These are phyloP conservation scores for Nesidiocoris tenuis DNA, from an alignment of 2,888 invertebrate genomes.

Conservation along the genomic window DNA sequence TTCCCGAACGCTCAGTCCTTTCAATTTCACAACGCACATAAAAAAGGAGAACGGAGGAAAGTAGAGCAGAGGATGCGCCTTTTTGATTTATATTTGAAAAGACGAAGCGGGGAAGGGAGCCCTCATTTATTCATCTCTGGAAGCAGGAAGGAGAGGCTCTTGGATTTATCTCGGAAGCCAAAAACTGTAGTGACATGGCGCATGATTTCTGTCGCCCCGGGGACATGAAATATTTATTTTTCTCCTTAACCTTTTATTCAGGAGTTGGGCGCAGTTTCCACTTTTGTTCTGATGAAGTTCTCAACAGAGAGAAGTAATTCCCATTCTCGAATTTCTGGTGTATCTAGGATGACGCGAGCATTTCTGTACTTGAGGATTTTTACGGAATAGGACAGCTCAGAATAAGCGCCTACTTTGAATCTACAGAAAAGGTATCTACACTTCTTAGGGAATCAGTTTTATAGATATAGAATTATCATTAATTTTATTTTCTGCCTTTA, in stretches of 20 bases:
- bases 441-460: too few species aligned
- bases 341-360: too few species aligned
- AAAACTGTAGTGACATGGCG: conserved; percentile 34
- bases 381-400: too few species aligned
- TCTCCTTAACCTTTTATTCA: conserved; percentile 18
- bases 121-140: conserved; percentile 31
- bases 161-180: conserved; percentile 35
- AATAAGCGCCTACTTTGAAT: too few species aligned
- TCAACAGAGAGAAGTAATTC: not conserved
- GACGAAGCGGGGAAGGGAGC: not conserved
- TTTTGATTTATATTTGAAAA: conserved; percentile 38
- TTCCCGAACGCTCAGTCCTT: conserved; percentile 15
- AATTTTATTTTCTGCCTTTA: too few species aligned
- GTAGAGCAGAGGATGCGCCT: conserved; percentile 18
- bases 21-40: conserved; percentile 2
- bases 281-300: conserved; percentile 30
- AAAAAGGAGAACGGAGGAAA: conserved; percentile 14
- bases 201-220: conserved; percentile 39
- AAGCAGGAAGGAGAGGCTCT: conserved; percentile 4
- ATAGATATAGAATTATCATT: too few species aligned
- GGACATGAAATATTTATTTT: conserved; percentile 35
- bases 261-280: conserved; percentile 15
- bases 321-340: too few species aligned
- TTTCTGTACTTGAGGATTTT: too few species aligned
- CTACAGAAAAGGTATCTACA: too few species aligned